Conservation (phyloP, 2,888 invertebrate genomes). For the Lasioglossum morio region DNA sequence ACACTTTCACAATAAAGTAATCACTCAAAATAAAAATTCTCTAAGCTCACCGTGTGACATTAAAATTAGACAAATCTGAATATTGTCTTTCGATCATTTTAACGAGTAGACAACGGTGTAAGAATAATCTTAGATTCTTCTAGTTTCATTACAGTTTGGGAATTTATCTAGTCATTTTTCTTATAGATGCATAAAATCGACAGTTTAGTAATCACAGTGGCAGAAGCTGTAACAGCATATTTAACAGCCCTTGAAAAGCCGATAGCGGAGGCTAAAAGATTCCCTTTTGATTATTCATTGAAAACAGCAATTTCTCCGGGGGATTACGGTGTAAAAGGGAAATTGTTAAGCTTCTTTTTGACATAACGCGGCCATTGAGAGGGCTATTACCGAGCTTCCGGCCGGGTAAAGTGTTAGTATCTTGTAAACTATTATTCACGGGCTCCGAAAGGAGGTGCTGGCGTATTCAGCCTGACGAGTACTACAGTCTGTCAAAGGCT, state of each 20-base stretch:
- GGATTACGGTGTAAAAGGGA: background rate
- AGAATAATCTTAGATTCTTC: too few relatives aligned
- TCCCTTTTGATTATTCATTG: background rate
- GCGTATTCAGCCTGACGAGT: background rate
- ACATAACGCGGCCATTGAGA: background rate
- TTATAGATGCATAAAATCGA: too few relatives aligned
- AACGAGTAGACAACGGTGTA: too few relatives aligned
- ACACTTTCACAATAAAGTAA: background rate
- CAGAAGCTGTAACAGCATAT: background rate
- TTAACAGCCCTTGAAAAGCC: background rate
- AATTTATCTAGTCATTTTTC: too few relatives aligned
- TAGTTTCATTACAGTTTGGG: too few relatives aligned
- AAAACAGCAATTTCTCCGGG: background rate
- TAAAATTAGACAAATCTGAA: too few relatives aligned
- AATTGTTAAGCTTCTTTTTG: background rate
- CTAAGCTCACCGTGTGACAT: too few relatives aligned
- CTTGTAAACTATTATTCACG: constrained; percentile 4
- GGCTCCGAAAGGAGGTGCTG: background rate
- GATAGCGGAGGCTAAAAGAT: background rate
- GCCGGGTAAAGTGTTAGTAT: background rate
- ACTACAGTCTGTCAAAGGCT: background rate
- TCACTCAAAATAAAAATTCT: background rate
- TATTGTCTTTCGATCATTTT: too few relatives aligned
- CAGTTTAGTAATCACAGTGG: background rate
- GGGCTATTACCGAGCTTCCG: background rate